Conservation (phyloP, 2,888 invertebrate genomes). For the Hypolimnas misippus region DNA sequence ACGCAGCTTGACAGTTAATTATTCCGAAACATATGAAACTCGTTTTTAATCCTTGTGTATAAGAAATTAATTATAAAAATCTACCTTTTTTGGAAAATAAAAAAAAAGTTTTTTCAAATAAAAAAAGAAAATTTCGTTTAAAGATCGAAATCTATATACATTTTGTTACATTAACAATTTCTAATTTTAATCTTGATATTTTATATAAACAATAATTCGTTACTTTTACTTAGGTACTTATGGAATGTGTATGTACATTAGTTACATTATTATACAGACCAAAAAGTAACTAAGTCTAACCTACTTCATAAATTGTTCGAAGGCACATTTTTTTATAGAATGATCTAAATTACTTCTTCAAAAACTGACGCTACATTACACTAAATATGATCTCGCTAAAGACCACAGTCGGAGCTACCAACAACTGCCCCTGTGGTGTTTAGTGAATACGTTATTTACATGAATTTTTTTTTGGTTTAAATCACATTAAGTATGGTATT, state of each 20-base stretch:
- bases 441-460: slow-evolving; percentile 44
- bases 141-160: slow-evolving; percentile 1
- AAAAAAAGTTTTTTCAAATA: neutral
- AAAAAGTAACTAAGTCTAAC: slow-evolving; percentile 65
- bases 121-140: neutral
- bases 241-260: slow-evolving; percentile 58
- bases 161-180: slow-evolving; percentile 16
- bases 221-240: slow-evolving; percentile 29
- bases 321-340: slow-evolving; percentile 80
- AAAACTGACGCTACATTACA: slow-evolving; percentile 37
- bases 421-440: slow-evolving; percentile 29
- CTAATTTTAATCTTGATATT: neutral
- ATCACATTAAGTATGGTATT: slow-evolving; percentile 78
- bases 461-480: slow-evolving; percentile 74
- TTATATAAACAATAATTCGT: slow-evolving; percentile 18
- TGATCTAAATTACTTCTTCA: slow-evolving; percentile 59
- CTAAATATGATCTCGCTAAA: slow-evolving; percentile 34
- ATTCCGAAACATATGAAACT: slow-evolving; percentile 8
- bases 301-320: slow-evolving; percentile 75
- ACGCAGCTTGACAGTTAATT: neutral
- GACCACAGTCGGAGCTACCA: slow-evolving; percentile 11
- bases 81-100: neutral
- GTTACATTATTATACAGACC: slow-evolving; percentile 62
- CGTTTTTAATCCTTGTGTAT: neutral
- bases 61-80: slow-evolving; percentile 11